These are phyloP conservation scores for Parauchenoglanis punctatus DNA, from an alignment of 2,797 vertebrate genomes.

Conservation along the genomic window DNA sequence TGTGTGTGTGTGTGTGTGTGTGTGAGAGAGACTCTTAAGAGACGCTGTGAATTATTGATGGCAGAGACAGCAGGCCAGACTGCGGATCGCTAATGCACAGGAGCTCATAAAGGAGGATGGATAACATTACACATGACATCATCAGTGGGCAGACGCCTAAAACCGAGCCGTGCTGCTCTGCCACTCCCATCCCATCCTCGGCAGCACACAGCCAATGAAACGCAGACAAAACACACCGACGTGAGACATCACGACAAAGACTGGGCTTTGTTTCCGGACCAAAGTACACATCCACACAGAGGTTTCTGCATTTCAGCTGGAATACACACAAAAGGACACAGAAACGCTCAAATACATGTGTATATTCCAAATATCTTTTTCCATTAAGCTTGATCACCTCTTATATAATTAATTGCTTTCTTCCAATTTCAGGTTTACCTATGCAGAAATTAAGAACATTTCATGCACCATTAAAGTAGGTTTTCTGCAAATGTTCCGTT, in stretches of 20 bases:
- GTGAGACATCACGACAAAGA: neutral
- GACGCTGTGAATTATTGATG: conserved; percentile 86
- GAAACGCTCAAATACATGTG: too few relatives aligned
- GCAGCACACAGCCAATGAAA: conserved; percentile 59
- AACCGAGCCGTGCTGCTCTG: conserved; percentile 12
- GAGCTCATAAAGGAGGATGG: conserved; percentile 70
- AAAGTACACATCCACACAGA: neutral
- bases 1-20: conserved; percentile 31
- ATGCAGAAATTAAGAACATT: too few relatives aligned
- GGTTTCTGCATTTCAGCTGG: neutral
- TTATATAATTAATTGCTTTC: neutral
- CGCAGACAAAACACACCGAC: neutral
- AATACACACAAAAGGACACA: neutral
- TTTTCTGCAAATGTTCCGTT: too few relatives aligned
- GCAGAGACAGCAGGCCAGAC: conserved; percentile 78
- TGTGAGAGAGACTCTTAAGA: conserved; percentile 64
- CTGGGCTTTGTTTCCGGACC: neutral
- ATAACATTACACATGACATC: conserved; percentile 86
- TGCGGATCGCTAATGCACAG: conserved; percentile 73
- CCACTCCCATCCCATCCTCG: conserved; percentile 40
- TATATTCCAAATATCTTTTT: neutral
- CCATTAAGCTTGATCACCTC: neutral
- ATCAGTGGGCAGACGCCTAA: conserved; percentile 62
- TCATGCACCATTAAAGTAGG: too few relatives aligned
- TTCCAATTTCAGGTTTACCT: neutral